Evolutionary conservation across 1,140 invertebrate genomes (phyloP).

Genomic region (Euura saliciscinereae): DNA sequence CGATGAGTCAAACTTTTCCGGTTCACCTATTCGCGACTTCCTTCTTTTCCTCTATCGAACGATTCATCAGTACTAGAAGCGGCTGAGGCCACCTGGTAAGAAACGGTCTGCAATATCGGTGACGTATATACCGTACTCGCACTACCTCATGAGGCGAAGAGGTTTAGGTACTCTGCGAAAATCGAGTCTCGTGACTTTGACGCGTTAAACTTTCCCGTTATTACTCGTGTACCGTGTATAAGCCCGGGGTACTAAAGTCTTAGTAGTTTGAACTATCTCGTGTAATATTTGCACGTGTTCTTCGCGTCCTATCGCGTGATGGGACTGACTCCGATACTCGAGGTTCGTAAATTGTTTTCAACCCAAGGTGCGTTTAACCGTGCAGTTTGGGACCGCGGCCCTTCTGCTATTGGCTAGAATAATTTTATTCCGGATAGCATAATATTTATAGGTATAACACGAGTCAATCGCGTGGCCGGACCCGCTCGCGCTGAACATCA

Average conservation of each 20-base stretch:
- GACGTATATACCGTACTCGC: too few relatives aligned
- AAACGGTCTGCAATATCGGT: too few relatives aligned
- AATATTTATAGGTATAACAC: too few relatives aligned
- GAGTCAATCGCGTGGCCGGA: not conserved
- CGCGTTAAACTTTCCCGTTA: not conserved
- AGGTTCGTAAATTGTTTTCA: not conserved
- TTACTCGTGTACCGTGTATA: not conserved
- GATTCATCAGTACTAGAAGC: too few relatives aligned
- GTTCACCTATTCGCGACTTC: too few relatives aligned
- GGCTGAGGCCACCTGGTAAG: too few relatives aligned
- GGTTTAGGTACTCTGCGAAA: too few relatives aligned
- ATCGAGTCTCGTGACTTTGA: not conserved
- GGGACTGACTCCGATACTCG: not conserved
- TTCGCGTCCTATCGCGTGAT: not conserved
- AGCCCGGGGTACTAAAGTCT: not conserved
- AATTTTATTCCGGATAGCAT: too few relatives aligned
- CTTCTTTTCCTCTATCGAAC: too few relatives aligned
- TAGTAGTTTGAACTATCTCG: not conserved
- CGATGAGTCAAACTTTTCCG: too few relatives aligned
- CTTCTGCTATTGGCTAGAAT: not conserved
- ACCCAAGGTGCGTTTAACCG: not conserved
- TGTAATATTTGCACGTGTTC: constrained; percentile 4
- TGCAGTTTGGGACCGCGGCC: not conserved
- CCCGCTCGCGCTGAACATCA: not conserved
- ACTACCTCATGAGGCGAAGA: too few relatives aligned